Percentiles rank a stretch among this genome's conserved stretches.
These are phyloP conservation scores for Xiphydria camelus DNA, from an alignment of 2,888 invertebrate genomes.

Conservation along the genomic window DNA sequence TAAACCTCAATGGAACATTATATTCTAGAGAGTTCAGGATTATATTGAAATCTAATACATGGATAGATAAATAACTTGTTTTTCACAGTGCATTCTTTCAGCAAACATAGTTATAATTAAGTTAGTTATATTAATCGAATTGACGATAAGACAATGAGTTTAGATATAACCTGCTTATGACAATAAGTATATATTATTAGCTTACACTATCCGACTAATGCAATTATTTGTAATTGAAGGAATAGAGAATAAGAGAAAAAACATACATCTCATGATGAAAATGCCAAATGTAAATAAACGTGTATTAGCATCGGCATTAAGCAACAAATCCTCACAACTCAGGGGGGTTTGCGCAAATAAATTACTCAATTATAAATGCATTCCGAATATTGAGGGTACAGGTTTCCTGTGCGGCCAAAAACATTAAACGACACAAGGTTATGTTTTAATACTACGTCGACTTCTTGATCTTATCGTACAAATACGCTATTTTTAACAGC, in stretches of 20 bases:
- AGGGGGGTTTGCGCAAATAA: neutral
- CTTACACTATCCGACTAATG: neutral
- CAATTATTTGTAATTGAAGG: neutral
- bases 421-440: conserved; percentile 22
- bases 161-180: too few relatives aligned
- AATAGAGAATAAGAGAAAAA: neutral
- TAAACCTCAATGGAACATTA: too few relatives aligned
- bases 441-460: conserved; percentile 23
- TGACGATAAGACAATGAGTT: too few relatives aligned
- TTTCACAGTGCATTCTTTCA: too few relatives aligned
- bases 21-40: too few relatives aligned
- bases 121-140: too few relatives aligned
- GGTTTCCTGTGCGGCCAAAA: neutral
- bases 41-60: too few relatives aligned
- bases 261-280: conserved; percentile 10
- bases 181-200: neutral
- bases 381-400: neutral
- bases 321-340: too few relatives aligned
- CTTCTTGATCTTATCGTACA: neutral
- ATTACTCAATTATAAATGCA: neutral
- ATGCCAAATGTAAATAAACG: neutral
- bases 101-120: too few relatives aligned
- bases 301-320: neutral
- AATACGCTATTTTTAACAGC: conserved; percentile 1
- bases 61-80: too few relatives aligned